Evolutionary conservation across 2,797 vertebrate genomes (phyloP).

Genomic region (Danio tinwini): DNA sequence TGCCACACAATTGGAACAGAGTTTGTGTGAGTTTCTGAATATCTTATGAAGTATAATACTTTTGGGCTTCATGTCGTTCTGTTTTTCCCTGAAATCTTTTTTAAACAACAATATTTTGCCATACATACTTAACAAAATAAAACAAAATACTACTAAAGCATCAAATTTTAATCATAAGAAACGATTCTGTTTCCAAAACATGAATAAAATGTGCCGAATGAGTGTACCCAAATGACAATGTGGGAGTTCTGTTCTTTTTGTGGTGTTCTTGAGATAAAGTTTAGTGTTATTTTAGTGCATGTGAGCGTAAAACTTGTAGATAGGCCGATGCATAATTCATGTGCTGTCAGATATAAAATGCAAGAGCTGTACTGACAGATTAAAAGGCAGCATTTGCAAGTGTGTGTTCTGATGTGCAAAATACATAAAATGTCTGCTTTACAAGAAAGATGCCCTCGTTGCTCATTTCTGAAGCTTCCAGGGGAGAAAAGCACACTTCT

Average conservation of each 20-base stretch:
- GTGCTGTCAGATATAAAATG: slow-evolving; percentile 26
- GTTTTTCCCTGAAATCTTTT: background rate
- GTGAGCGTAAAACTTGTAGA: slow-evolving; percentile 27
- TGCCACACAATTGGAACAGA: background rate
- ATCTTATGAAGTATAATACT: background rate
- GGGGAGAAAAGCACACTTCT: background rate
- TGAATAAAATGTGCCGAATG: background rate
- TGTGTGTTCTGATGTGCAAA: slow-evolving; percentile 23
- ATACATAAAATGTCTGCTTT: background rate
- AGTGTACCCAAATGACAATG: slow-evolving; percentile 15
- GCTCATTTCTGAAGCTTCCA: slow-evolving; percentile 29
- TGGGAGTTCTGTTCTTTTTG: background rate
- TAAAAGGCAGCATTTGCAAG: slow-evolving; percentile 14
- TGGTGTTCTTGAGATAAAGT: slow-evolving; percentile 20
- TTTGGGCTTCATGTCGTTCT: background rate
- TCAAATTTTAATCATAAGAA: background rate
- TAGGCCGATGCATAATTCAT: slow-evolving; percentile 49
- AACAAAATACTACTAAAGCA: background rate
- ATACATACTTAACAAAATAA: background rate
- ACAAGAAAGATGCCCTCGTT: slow-evolving; percentile 23
- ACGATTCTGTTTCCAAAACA: background rate
- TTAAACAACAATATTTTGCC: background rate
- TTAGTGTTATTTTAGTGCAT: slow-evolving; percentile 41
- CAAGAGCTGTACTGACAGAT: slow-evolving; percentile 35
- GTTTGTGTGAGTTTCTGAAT: background rate